Percentiles rank a stretch among this genome's conserved stretches.
Conservation (phyloP, 2,888 invertebrate genomes). For the Noctuana brunneofusca region DNA sequence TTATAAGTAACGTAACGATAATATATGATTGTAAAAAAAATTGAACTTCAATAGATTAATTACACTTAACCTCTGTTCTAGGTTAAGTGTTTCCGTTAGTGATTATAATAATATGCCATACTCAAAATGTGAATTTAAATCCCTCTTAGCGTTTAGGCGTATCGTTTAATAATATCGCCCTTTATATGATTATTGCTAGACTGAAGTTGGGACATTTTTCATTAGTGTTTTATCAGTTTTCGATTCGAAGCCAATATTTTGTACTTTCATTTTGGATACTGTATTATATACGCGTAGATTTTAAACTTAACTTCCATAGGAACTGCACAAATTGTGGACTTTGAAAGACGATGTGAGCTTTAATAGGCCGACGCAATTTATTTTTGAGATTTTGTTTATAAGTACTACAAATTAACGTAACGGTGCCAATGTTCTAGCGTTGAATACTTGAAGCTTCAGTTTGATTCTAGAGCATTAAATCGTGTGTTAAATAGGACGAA, state of each 20-base stretch:
- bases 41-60: slow-evolving; percentile 62
- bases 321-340: slow-evolving; percentile 69
- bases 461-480: slow-evolving; percentile 51
- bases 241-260: slow-evolving; percentile 51
- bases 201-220: slow-evolving; percentile 54
- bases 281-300: slow-evolving; percentile 55
- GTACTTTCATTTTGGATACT: slow-evolving; percentile 55
- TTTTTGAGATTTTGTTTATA: slow-evolving; percentile 64
- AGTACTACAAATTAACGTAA: slow-evolving; percentile 32
- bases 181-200: slow-evolving; percentile 61
- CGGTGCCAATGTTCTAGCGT: slow-evolving; percentile 54
- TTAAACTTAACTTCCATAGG: slow-evolving; percentile 64
- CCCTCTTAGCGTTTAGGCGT: slow-evolving; percentile 61
- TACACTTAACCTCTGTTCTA: slow-evolving; percentile 58
- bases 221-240: slow-evolving; percentile 43
- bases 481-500: not conserved
- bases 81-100: slow-evolving; percentile 73
- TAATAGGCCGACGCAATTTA: slow-evolving; percentile 52
- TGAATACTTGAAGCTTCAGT: slow-evolving; percentile 46
- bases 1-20: slow-evolving; percentile 63
- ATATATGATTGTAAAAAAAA: slow-evolving; percentile 64
- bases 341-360: slow-evolving; percentile 55
- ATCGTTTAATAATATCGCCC: slow-evolving; percentile 52
- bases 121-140: slow-evolving; percentile 73
- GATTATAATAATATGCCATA: slow-evolving; percentile 69